Evolutionary conservation across 2,113 vertebrate species (phyloP).

Genomic region (Clarias macrocephalus): DNA sequence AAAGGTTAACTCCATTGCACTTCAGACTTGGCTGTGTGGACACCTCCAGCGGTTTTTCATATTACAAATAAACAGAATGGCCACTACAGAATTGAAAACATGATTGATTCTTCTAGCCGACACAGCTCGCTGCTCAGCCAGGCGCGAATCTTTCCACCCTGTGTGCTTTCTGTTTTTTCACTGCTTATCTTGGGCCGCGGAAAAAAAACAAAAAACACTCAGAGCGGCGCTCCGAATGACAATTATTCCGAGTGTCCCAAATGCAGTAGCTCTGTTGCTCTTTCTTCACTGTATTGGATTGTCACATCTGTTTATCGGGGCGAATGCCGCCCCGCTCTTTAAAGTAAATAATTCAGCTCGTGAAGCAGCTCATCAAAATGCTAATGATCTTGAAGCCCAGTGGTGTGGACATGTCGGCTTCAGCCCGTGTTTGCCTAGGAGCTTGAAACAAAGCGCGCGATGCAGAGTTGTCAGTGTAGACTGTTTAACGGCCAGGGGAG

Average conservation of each 20-base stretch:
- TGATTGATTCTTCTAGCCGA: conserved; percentile 41
- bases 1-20: conserved; percentile 66
- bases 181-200: neutral
- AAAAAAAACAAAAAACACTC: neutral
- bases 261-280: neutral
- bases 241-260: conserved; percentile 27
- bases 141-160: neutral
- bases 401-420: conserved; percentile 23
- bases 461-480: neutral
- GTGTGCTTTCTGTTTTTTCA: conserved; percentile 19
- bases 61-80: conserved; percentile 32
- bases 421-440: conserved; percentile 9
- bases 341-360: conserved; percentile 36
- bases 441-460: neutral
- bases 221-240: conserved; percentile 28
- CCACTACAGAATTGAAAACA: conserved; percentile 43
- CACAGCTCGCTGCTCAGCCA: conserved; percentile 12
- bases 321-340: neutral
- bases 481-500: conserved; percentile 23
- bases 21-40: conserved; percentile 49
- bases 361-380: conserved; percentile 46
- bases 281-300: neutral
- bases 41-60: conserved; percentile 27
- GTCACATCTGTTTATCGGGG: conserved; percentile 14
- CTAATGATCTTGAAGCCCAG: conserved; percentile 31